These are phyloP conservation scores for Phylloscopus collybita DNA, from an alignment of 2,797 vertebrate species.

Conservation along the genomic window DNA sequence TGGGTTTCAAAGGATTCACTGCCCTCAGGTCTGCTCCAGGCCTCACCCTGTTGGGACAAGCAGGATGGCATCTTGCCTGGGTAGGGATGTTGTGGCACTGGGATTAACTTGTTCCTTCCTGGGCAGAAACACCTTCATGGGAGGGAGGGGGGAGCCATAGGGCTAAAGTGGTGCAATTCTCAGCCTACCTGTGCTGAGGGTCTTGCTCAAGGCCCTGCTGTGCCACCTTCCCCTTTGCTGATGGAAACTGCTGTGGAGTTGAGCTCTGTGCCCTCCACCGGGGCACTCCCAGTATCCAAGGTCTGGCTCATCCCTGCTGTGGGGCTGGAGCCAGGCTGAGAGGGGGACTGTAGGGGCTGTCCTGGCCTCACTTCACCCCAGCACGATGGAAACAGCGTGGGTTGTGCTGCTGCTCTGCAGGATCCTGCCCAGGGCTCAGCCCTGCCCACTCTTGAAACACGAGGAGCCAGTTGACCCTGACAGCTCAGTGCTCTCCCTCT, in stretches of 20 bases:
- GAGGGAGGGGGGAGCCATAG: background rate
- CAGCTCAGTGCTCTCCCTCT: background rate
- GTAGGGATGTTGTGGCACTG: background rate
- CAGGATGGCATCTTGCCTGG: background rate
- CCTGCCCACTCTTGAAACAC: background rate
- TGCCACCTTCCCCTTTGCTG: background rate
- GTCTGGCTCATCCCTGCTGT: background rate
- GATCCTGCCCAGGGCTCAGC: background rate
- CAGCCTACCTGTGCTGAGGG: background rate
- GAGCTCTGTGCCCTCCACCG: background rate
- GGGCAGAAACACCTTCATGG: accelerated
- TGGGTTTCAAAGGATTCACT: background rate
- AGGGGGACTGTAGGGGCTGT: background rate
- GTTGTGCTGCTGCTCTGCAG: background rate
- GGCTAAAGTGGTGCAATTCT: background rate
- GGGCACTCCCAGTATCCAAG: background rate
- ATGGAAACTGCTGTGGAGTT: background rate
- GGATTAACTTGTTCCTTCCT: background rate
- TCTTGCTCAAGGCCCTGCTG: background rate
- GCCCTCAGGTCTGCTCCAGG: background rate
- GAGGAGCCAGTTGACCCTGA: background rate
- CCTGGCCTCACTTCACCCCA: background rate
- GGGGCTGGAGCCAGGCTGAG: background rate
- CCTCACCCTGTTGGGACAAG: background rate
- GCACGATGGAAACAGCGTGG: background rate